Evolutionary conservation across 2,888 invertebrate genomes (phyloP).

Genomic region (Mylabris sibirica): DNA sequence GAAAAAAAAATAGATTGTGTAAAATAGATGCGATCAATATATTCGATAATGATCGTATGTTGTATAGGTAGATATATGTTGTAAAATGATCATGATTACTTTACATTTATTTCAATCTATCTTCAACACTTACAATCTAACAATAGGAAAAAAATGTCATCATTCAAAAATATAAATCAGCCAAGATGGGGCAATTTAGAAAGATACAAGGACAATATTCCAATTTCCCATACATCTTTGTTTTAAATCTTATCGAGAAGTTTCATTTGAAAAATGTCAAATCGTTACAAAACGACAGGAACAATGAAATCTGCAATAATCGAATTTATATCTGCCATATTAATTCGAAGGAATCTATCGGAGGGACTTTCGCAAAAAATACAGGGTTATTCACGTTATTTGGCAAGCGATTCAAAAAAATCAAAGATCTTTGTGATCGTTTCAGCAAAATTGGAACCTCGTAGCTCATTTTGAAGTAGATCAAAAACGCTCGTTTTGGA

Average conservation of each 20-base stretch:
- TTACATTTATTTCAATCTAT: background rate
- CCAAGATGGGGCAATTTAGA: slow-evolving; percentile 7
- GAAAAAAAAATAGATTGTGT: background rate
- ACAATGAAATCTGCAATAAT: background rate
- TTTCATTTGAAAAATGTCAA: slow-evolving; percentile 3
- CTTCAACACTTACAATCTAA: background rate
- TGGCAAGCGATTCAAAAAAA: too few relatives aligned
- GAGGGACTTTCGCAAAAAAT: too few relatives aligned
- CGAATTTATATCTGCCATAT: background rate
- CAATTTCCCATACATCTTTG: background rate
- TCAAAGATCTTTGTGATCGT: too few relatives aligned
- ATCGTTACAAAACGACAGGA: background rate
- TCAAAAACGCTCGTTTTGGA: too few relatives aligned
- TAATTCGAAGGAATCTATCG: too few relatives aligned
- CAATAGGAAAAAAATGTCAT: background rate
- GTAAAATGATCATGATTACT: background rate
- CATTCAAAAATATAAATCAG: slow-evolving; percentile 1
- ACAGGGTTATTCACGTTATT: too few relatives aligned
- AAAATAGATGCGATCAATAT: background rate
- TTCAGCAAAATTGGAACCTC: too few relatives aligned
- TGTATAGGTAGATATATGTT: too few relatives aligned
- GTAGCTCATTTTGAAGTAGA: too few relatives aligned
- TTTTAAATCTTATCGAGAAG: background rate
- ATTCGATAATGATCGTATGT: background rate
- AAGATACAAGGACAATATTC: slow-evolving; percentile 6